A percentile compares a stretch with the other conserved stretches of the same genome.
Evolutionary conservation across 2,797 vertebrate genomes (phyloP).

Genomic region (Mareca strepera): DNA sequence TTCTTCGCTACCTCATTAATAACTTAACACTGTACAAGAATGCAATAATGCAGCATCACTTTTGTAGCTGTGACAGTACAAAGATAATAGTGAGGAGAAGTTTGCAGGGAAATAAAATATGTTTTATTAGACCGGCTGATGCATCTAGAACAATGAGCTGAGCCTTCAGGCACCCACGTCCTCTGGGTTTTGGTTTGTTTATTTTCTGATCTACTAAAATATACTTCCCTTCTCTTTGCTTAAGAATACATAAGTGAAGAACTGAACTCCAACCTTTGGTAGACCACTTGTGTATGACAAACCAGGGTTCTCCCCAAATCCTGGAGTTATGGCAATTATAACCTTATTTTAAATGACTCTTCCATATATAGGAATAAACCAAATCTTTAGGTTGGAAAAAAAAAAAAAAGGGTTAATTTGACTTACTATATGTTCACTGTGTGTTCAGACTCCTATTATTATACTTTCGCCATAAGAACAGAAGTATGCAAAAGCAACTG

Average conservation of each 20-base stretch:
- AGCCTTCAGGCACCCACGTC: background rate
- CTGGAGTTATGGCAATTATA: background rate
- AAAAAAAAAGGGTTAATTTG: background rate
- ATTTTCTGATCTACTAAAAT: background rate
- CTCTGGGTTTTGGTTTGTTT: background rate
- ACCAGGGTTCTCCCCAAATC: background rate
- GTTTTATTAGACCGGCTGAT: background rate
- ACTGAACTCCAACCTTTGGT: background rate
- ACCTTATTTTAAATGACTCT: background rate
- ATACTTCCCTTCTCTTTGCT: background rate
- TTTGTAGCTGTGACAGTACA: rapidly evolving
- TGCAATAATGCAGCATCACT: rapidly evolving
- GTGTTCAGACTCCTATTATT: background rate
- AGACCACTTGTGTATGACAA: background rate
- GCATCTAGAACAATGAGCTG: background rate
- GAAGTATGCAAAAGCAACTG: background rate
- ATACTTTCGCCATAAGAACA: background rate
- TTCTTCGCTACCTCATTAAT: background rate
- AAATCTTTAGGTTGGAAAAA: background rate
- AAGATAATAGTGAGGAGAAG: rapidly evolving
- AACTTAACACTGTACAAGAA: background rate
- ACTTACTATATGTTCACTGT: background rate
- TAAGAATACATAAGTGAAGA: background rate
- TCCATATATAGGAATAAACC: background rate
- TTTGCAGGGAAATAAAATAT: background rate